Evolutionary conservation across 1,140 invertebrate species (phyloP).

Genomic region (Colletes latitarsis): DNA sequence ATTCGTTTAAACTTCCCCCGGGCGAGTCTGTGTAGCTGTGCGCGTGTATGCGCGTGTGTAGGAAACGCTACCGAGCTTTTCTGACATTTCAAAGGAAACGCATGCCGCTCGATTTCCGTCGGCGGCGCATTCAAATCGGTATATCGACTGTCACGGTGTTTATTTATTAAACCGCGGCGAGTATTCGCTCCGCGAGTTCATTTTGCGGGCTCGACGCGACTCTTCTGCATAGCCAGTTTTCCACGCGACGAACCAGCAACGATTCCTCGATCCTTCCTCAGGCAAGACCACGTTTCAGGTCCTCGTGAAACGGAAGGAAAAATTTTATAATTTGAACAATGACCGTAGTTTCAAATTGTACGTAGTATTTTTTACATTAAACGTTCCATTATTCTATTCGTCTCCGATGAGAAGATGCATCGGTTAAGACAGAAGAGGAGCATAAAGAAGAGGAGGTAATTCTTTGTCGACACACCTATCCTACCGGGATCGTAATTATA

Average conservation of each 20-base stretch:
- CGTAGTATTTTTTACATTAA: not conserved
- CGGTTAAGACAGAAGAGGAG: not conserved
- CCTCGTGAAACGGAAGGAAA: not conserved
- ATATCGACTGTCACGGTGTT: slow-evolving; percentile 30
- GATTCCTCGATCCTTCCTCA: no score
- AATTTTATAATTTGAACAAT: not conserved
- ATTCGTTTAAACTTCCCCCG: not conserved
- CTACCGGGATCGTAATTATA: slow-evolving; percentile 54
- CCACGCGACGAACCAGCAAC: not conserved
- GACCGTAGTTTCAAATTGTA: no score
- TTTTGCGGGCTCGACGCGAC: not conserved
- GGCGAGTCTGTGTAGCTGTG: no score
- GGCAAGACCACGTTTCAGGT: slow-evolving; percentile 1
- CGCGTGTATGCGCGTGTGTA: not conserved
- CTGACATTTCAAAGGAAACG: slow-evolving; percentile 37
- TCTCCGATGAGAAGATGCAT: not conserved
- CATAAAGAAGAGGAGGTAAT: slow-evolving; percentile 37
- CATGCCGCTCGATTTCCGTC: slow-evolving; percentile 49
- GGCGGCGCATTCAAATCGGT: slow-evolving; percentile 35
- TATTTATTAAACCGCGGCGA: slow-evolving; percentile 30
- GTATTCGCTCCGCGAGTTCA: slow-evolving; percentile 8
- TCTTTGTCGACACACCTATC: slow-evolving; percentile 40
- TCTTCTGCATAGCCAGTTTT: not conserved
- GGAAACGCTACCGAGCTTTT: slow-evolving; percentile 15
- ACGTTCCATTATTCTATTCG: not conserved